Conservation (phyloP, 2,888 invertebrate genomes). For the Reticulitermes lucifugus region DNA sequence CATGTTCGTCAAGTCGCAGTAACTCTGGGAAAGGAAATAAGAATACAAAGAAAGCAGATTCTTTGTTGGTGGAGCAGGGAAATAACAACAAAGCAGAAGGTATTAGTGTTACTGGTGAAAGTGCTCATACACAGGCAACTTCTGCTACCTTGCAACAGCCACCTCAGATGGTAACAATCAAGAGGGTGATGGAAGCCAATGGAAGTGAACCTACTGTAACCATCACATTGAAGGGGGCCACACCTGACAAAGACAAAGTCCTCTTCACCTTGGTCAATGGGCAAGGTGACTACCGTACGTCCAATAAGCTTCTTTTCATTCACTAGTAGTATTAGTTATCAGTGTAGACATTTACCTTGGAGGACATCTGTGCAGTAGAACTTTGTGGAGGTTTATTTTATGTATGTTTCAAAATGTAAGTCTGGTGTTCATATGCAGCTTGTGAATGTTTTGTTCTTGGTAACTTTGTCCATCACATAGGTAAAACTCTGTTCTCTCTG, state of each 20-base stretch:
- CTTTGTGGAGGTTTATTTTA: no score
- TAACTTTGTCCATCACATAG: no score
- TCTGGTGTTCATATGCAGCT: no score
- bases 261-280: constrained; percentile 73
- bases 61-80: constrained; percentile 42
- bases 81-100: constrained; percentile 44
- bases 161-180: constrained; percentile 76
- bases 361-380: no score
- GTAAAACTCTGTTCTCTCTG: no score
- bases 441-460: no score
- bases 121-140: constrained; percentile 46
- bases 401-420: no score
- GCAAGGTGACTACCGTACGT: constrained; percentile 59
- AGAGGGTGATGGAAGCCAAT: constrained; percentile 75
- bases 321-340: no score
- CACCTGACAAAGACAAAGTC: constrained; percentile 79
- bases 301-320: constrained; percentile 6
- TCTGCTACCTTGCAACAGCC: constrained; percentile 46
- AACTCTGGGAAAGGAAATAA: constrained; percentile 53
- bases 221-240: constrained; percentile 79
- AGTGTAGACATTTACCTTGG: no score
- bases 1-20: neutral
- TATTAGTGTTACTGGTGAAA: constrained; percentile 33
- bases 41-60: constrained; percentile 51
- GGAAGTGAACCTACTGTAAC: constrained; percentile 79